phyloP scores from a whole-genome alignment of 1,140 invertebrate genomes.

The Vanessa atalanta region DNA sequence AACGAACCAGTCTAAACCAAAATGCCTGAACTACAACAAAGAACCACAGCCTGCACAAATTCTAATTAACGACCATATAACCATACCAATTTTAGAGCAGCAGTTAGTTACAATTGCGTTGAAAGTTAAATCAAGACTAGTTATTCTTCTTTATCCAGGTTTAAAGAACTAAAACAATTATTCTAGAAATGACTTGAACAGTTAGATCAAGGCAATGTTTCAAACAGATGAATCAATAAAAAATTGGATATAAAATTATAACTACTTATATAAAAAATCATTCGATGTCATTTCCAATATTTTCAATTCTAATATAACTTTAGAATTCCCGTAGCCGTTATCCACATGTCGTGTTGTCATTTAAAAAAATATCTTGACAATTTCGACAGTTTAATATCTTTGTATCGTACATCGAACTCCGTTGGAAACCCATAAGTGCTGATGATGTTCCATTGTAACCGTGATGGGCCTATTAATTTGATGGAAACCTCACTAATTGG shows the following conservation, averaged over 20 bases:
- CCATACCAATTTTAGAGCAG: too few species aligned
- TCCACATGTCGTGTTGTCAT: conserved; percentile 3
- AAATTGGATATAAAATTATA: neutral
- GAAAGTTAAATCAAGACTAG: too few species aligned
- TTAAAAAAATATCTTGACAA: neutral
- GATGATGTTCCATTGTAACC: conserved; percentile 43
- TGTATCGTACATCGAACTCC: conserved; percentile 21
- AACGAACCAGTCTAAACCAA: too few species aligned
- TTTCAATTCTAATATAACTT: neutral
- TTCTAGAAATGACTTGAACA: too few species aligned
- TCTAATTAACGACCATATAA: too few species aligned
- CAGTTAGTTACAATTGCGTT: too few species aligned
- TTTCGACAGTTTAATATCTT: conserved; percentile 3
- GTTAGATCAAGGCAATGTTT: too few species aligned
- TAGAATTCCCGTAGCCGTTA: neutral
- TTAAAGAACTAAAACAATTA: too few species aligned
- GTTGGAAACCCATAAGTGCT: conserved; percentile 13
- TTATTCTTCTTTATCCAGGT: too few species aligned
- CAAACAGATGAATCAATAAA: too few species aligned
- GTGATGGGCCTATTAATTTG: conserved; percentile 60
- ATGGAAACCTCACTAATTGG: conserved; percentile 63
- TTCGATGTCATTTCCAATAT: neutral
- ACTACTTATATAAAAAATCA: neutral
- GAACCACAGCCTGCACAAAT: too few species aligned
- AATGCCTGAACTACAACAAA: too few species aligned